A percentile compares a stretch with the other conserved stretches of the same genome.
Conservation (phyloP, 2,888 invertebrate species). For the Folsomia manolachei region DNA sequence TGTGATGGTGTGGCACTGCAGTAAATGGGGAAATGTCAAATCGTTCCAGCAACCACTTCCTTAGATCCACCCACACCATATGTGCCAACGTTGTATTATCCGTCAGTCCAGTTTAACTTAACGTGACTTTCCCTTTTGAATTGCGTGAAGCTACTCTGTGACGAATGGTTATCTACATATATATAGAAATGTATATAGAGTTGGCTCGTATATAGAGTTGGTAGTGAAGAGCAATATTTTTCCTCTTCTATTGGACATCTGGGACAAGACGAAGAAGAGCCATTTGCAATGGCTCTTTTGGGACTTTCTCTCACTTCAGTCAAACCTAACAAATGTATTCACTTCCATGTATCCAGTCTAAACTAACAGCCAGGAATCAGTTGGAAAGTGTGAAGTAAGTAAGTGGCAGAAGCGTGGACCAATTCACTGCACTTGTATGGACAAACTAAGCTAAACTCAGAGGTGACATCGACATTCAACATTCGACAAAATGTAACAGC, state of each 20-base stretch:
- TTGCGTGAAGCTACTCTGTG: not conserved
- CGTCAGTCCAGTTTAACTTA: no score
- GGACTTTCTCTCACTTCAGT: conserved; percentile 43
- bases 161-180: no score
- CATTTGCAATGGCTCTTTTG: conserved; percentile 46
- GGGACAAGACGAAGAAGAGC: conserved; percentile 45
- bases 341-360: not conserved
- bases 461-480: not conserved
- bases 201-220: no score
- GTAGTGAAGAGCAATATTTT: conserved; percentile 9
- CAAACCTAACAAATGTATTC: conserved; percentile 7
- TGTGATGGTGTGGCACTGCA: not conserved
- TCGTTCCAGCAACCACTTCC: not conserved
- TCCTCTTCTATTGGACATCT: conserved; percentile 45
- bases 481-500: not conserved
- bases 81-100: not conserved
- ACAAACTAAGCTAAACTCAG: not conserved
- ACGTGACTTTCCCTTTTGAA: not conserved
- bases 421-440: not conserved
- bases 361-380: not conserved
- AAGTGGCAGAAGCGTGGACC: not conserved
- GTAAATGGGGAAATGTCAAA: not conserved
- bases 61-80: not conserved
- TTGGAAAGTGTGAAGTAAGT: conserved; percentile 6
- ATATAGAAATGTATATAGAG: no score